These are phyloP conservation scores for Drosophila ironensis DNA, from an alignment of 1,140 invertebrate genomes.

Conservation along the genomic window DNA sequence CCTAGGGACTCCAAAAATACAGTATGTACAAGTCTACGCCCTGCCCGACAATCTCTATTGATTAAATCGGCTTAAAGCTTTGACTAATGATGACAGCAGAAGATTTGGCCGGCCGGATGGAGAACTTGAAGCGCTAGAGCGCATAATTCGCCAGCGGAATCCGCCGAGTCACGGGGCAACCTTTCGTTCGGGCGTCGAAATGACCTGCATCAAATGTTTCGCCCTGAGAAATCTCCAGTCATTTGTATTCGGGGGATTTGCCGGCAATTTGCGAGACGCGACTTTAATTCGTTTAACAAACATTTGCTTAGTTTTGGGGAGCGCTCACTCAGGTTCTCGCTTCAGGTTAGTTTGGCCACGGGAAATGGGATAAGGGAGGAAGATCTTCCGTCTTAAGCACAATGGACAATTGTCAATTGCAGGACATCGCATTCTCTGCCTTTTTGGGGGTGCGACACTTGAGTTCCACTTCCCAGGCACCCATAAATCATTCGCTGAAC, in stretches of 20 bases:
- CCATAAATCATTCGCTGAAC: slow-evolving; percentile 63
- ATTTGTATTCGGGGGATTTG: slow-evolving; percentile 70
- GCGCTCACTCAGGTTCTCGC: slow-evolving; percentile 12
- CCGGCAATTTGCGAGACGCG: slow-evolving; percentile 52
- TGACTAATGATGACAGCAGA: slow-evolving; percentile 70
- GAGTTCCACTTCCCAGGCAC: slow-evolving; percentile 41
- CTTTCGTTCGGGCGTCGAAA: slow-evolving; percentile 20
- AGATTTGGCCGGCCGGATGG: slow-evolving; percentile 36
- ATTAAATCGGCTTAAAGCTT: slow-evolving; percentile 67
- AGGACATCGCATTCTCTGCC: slow-evolving; percentile 49
- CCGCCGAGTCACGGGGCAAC: slow-evolving; percentile 44
- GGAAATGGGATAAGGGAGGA: not conserved
- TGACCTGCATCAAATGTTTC: slow-evolving; percentile 45
- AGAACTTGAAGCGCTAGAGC: slow-evolving; percentile 62
- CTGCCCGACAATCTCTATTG: too few relatives aligned
- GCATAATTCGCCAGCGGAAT: slow-evolving; percentile 63
- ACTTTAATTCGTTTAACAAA: slow-evolving; percentile 78
- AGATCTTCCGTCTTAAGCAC: slow-evolving; percentile 1
- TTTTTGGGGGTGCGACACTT: slow-evolving; percentile 40
- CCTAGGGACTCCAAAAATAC: too few relatives aligned
- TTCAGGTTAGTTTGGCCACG: not conserved
- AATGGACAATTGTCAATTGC: slow-evolving; percentile 73
- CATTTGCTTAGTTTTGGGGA: slow-evolving; percentile 66
- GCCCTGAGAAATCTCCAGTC: slow-evolving; percentile 62
- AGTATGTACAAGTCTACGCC: too few relatives aligned